Evolutionary conservation across 2,113 vertebrate genomes (phyloP).

Genomic region (Alectura lathami): DNA sequence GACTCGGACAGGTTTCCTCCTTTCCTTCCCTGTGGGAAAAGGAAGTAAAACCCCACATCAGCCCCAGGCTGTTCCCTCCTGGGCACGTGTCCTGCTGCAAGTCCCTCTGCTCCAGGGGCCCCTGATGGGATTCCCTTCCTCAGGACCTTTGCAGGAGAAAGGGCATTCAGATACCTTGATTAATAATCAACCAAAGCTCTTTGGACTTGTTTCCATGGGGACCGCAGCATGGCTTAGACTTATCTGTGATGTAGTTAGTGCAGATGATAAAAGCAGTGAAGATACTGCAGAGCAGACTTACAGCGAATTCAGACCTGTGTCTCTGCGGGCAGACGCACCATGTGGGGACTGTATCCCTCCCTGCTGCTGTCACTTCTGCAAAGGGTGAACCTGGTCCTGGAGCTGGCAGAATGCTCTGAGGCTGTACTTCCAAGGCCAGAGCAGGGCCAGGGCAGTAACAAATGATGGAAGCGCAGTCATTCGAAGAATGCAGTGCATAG

Average conservation of each 20-base stretch:
- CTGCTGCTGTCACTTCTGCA: background rate
- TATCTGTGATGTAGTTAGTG: background rate
- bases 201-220: slow-evolving; percentile 64
- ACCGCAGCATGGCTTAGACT: background rate
- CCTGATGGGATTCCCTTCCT: background rate
- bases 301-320: background rate
- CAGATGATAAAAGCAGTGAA: slow-evolving; percentile 6
- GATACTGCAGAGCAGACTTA: slow-evolving; percentile 2
- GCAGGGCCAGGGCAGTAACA: background rate
- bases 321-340: background rate
- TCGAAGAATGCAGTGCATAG: background rate
- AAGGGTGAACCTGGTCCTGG: background rate
- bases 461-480: background rate
- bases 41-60: background rate
- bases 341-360: background rate
- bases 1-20: background rate
- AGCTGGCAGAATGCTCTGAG: background rate
- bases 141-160: background rate
- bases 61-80: background rate
- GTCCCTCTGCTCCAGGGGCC: background rate
- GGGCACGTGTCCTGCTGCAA: background rate
- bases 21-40: background rate
- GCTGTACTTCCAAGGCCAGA: background rate
- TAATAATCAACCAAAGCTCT: slow-evolving; percentile 17
- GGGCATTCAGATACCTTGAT: background rate